Evolutionary conservation across 1,140 invertebrate species (phyloP).

Genomic region (Drosophila arawakana): DNA sequence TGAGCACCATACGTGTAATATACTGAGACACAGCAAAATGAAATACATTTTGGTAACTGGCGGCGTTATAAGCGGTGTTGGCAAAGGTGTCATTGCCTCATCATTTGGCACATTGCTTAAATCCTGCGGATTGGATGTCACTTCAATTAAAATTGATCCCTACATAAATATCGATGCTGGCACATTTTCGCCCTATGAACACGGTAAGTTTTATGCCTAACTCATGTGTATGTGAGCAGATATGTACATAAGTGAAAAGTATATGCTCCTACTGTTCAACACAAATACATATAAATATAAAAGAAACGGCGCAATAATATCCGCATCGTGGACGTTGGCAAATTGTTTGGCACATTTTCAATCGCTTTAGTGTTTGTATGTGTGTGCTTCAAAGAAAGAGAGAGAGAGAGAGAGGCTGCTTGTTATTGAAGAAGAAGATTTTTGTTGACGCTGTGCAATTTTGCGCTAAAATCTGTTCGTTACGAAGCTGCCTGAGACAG

Average conservation of each 20-base stretch:
- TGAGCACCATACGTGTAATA: not conserved
- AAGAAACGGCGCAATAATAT: slow-evolving; percentile 42
- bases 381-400: not conserved
- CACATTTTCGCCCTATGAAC: slow-evolving; percentile 99
- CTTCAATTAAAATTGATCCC: slow-evolving; percentile 99
- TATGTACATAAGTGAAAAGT: not conserved
- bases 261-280: not conserved
- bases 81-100: slow-evolving; percentile 98
- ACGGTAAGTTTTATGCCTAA: slow-evolving; percentile 89
- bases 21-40: slow-evolving; percentile 48
- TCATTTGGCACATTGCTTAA: slow-evolving; percentile 98
- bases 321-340: not conserved
- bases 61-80: slow-evolving; percentile 98
- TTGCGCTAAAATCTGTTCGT: not conserved
- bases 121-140: slow-evolving; percentile 95
- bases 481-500: not conserved
- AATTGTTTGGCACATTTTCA: slow-evolving; percentile 61
- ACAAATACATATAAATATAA: not conserved
- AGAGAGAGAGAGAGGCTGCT: slow-evolving; percentile 1
- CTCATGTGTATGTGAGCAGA: not conserved
- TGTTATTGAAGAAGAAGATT: not conserved
- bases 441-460: slow-evolving; percentile 10
- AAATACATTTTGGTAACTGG: slow-evolving; percentile 98
- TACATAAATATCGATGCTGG: slow-evolving; percentile 99
- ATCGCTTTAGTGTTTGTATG: slow-evolving; percentile 21